Evolutionary conservation across 2,888 invertebrate species (phyloP).

Genomic region (Atherix ibis): DNA sequence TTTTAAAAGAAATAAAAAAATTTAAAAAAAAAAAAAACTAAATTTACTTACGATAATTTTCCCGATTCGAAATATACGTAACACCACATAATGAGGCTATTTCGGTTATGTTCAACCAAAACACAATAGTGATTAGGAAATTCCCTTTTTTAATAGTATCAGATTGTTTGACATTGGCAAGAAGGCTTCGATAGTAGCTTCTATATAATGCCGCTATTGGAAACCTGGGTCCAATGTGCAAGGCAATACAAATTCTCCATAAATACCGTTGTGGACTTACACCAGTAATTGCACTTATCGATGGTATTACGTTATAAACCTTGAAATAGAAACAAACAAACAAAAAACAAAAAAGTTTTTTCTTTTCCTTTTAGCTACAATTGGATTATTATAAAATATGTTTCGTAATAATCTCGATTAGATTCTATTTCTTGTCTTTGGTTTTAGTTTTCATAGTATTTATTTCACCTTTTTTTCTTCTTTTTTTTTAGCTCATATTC

Average conservation of each 20-base stretch:
- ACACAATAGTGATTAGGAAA: slow-evolving; percentile 52
- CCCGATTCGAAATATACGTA: slow-evolving; percentile 83
- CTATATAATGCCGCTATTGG: slow-evolving; percentile 76
- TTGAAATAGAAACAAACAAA: slow-evolving; percentile 24
- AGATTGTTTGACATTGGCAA: slow-evolving; percentile 22
- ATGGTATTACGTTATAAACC: slow-evolving; percentile 90
- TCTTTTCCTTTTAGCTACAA: too few relatives aligned
- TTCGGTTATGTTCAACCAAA: slow-evolving; percentile 73
- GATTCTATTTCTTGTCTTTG: too few relatives aligned
- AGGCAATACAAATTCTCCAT: slow-evolving; percentile 82
- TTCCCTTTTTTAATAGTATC: slow-evolving; percentile 32
- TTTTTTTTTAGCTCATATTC: too few relatives aligned
- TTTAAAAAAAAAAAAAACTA: too few relatives aligned
- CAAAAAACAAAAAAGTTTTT: neutral
- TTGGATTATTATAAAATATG: too few relatives aligned
- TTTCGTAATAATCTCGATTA: too few relatives aligned
- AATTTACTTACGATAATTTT: slow-evolving; percentile 94
- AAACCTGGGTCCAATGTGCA: slow-evolving; percentile 81
- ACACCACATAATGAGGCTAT: slow-evolving; percentile 77
- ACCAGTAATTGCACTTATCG: slow-evolving; percentile 90
- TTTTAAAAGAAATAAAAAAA: too few relatives aligned
- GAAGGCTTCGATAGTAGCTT: slow-evolving; percentile 57
- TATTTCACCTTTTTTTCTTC: too few relatives aligned
- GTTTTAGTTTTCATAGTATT: too few relatives aligned
- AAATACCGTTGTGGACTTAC: slow-evolving; percentile 83